Base-by-base conservation (phyloP, 2,113 vertebrate genomes). In the Prunella himalayana region DNA sequence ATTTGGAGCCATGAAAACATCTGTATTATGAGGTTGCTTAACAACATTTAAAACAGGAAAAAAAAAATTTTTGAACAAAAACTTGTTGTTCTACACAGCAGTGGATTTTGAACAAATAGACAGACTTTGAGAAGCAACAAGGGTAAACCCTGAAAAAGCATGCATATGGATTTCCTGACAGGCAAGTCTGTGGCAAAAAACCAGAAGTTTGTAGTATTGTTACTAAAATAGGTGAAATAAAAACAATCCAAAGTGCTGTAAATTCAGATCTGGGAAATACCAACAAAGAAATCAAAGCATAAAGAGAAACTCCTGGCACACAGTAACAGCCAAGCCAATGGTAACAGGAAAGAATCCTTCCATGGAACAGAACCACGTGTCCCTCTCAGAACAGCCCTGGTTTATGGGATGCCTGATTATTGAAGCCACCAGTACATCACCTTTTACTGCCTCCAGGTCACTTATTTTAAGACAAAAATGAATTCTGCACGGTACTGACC, bases 1-100 rank as follows among this genome's bases (percentile, higher is more conserved):
- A 64, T n/a, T 60, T 54, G 76, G 79, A 96, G 83, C 59, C 66
- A 86, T 61, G 42, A 80, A 90, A 82, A 94, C 88, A 93, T 64
- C 82, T 71, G 82, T 71, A 85, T 57, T 82, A 35, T 50, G 57
- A 89, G 47, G 63, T 3, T 89, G 86, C 86, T 90, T 84, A 91
- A 92, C 65, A 86, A 80, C 73, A 76, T 20, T 85, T 71, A 54
- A 89, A 90, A 33, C 27, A 70, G 44, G 1, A 2, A 8, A 24
- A 18, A 59, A 44, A 31, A 45, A 51, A n/a, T n/a, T n/a, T n/a
- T 78, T 88, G 50, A 72, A 86, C 42, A 69, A 77, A 31, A 92
- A 35, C 57, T 73, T 65, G 39, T 19, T 72, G 54, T 18, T 45
- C 70, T 13, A 45, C 7, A 51, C 22, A 66, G 45, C 51, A 61